Percentiles rank a stretch among this genome's conserved stretches.
Conservation (phyloP, 2,888 invertebrate genomes). For the Strigamia transsilvanica region DNA sequence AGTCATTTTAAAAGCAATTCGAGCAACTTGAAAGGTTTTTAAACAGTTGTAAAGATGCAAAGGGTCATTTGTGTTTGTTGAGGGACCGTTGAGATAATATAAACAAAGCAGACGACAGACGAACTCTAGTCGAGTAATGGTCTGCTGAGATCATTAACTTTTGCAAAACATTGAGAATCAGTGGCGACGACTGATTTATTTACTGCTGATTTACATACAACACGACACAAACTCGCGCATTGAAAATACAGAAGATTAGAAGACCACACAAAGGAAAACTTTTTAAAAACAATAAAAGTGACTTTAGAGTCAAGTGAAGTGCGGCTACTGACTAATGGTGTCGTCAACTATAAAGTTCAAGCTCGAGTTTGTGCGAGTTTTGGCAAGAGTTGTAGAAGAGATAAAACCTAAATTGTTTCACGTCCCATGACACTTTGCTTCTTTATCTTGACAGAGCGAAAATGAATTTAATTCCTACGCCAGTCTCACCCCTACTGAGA, state of each 20-base stretch:
- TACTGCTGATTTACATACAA: background rate
- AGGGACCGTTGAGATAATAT: background rate
- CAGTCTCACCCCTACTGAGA: background rate
- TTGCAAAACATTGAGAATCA: background rate
- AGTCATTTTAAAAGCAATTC: background rate
- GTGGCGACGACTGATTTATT: background rate
- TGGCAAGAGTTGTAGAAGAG: background rate
- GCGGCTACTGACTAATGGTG: background rate
- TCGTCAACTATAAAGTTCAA: background rate
- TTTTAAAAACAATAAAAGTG: background rate
- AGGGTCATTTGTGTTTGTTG: background rate
- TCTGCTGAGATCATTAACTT: background rate
- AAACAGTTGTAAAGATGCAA: no score
- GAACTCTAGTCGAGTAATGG: background rate
- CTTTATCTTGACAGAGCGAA: conserved; percentile 8
- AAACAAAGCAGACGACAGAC: background rate
- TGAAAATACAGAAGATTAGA: background rate
- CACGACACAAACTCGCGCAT: background rate
- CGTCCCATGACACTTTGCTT: background rate
- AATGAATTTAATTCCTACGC: background rate
- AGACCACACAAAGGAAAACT: background rate
- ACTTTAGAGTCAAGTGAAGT: background rate
- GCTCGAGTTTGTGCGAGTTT: background rate
- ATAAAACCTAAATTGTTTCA: background rate
- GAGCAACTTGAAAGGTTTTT: background rate